phyloP scores from a whole-genome alignment of 2,113 vertebrate genomes.

The Sinocyclocheilus maitianheensis region DNA sequence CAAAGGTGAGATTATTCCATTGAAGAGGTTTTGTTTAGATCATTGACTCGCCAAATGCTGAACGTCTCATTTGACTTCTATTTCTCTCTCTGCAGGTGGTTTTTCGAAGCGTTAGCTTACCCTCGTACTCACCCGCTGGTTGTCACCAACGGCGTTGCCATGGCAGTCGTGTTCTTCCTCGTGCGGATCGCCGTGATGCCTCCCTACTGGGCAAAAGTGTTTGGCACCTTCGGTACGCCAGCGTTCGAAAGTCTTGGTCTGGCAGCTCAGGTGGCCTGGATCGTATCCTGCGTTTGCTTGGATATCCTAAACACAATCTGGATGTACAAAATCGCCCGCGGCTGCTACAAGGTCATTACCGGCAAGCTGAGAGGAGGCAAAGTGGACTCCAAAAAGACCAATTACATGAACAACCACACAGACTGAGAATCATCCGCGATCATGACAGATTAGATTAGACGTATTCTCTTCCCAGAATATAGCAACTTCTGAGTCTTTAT shows the following conservation, averaged over 20 bases:
- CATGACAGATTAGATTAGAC: background rate
- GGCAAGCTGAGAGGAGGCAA: constrained; percentile 52
- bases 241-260: constrained; percentile 74
- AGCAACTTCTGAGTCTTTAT: background rate
- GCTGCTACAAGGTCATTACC: constrained; percentile 77
- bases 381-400: constrained; percentile 52
- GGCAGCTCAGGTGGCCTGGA: constrained; percentile 80
- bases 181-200: constrained; percentile 81
- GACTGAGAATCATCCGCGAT: constrained; percentile 65
- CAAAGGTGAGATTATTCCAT: constrained; percentile 70
- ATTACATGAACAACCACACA: constrained; percentile 73
- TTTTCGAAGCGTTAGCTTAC: constrained; percentile 74
- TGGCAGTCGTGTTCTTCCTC: constrained; percentile 78
- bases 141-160: constrained; percentile 75
- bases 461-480: background rate
- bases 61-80: background rate
- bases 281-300: constrained; percentile 76
- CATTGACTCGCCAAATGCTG: background rate
- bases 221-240: constrained; percentile 75
- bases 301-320: constrained; percentile 78
- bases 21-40: background rate
- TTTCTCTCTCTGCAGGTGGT: constrained; percentile 72
- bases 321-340: constrained; percentile 80
- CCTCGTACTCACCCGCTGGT: constrained; percentile 74
- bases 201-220: constrained; percentile 80